Percentiles rank a stretch among this genome's conserved stretches.
These are phyloP conservation scores for Anorthoa munda DNA, from an alignment of 2,888 invertebrate genomes.

Conservation along the genomic window DNA sequence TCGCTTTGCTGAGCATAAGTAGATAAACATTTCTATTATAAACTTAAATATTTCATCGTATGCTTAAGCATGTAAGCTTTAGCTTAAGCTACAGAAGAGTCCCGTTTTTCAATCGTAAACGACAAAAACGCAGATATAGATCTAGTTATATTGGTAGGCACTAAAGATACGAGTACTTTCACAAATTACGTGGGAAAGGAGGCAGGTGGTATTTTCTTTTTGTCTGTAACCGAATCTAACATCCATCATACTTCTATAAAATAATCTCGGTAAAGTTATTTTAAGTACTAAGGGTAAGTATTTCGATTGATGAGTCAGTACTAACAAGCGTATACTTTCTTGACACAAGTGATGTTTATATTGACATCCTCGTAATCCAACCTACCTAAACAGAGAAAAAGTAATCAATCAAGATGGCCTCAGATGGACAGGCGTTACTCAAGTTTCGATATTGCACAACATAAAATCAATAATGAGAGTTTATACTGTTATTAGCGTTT, in stretches of 20 bases:
- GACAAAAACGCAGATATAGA: neutral
- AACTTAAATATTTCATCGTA: too few relatives aligned
- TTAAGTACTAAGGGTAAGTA: too few relatives aligned
- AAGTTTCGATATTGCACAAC: slow-evolving; percentile 28
- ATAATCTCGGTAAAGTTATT: slow-evolving; percentile 10
- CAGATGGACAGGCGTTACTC: slow-evolving; percentile 7
- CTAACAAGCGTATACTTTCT: neutral
- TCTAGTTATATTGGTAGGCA: neutral
- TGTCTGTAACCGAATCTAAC: slow-evolving; percentile 1
- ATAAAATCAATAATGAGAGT: slow-evolving; percentile 34
- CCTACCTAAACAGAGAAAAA: slow-evolving; percentile 27
- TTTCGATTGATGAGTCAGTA: neutral
- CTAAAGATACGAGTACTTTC: neutral
- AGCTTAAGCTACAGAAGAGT: neutral
- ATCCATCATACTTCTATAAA: neutral
- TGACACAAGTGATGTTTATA: neutral
- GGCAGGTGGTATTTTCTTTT: neutral
- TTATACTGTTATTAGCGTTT: slow-evolving; percentile 1
- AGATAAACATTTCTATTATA: too few relatives aligned
- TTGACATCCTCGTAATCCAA: slow-evolving; percentile 28
- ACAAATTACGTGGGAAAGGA: slow-evolving; percentile 4
- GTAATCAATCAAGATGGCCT: slow-evolving; percentile 38
- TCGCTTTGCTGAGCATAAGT: too few relatives aligned
- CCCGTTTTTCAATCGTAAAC: neutral
- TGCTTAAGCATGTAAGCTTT: too few relatives aligned